Conservation (phyloP, 1,140 invertebrate species). For the Drosophila paulistorum region DNA sequence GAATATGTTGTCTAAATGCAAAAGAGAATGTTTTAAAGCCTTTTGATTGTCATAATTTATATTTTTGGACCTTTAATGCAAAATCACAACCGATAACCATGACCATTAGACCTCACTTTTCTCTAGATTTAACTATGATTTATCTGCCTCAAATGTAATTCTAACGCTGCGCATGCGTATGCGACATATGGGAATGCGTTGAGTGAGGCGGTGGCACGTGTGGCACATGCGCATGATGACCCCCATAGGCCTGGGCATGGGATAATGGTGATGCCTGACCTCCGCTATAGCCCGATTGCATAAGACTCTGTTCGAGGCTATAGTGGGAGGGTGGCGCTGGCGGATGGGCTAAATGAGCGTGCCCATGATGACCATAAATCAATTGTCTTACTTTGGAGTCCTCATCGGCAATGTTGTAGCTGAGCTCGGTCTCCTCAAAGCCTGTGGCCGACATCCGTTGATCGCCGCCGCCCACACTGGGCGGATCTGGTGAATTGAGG, state of each 20-base stretch:
- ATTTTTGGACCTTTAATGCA: too few relatives aligned
- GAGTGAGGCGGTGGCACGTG: constrained; percentile 80
- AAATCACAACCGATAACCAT: too few relatives aligned
- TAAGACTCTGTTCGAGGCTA: constrained; percentile 81
- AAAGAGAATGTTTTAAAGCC: too few relatives aligned
- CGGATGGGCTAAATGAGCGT: constrained; percentile 84
- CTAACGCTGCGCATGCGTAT: constrained; percentile 82
- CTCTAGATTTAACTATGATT: neutral
- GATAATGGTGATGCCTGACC: constrained; percentile 83
- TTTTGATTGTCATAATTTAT: too few relatives aligned
- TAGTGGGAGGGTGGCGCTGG: constrained; percentile 80
- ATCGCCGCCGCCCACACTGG: constrained; percentile 88
- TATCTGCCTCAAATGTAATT: constrained; percentile 25
- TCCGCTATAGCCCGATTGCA: constrained; percentile 83
- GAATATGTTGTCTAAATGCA: too few relatives aligned
- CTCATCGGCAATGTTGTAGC: constrained; percentile 97
- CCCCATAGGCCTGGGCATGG: constrained; percentile 79
- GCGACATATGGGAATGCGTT: constrained; percentile 81
- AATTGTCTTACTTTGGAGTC: constrained; percentile 98
- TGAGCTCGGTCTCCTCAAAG: constrained; percentile 99
- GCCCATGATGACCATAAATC: constrained; percentile 91
- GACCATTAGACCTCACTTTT: too few relatives aligned
- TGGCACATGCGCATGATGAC: constrained; percentile 78
- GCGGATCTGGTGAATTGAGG: constrained; percentile 98
- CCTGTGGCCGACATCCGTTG: constrained; percentile 99